These are phyloP conservation scores for Macropus fuliginosus DNA, from an alignment of 2,797 vertebrate species.

Conservation along the genomic window DNA sequence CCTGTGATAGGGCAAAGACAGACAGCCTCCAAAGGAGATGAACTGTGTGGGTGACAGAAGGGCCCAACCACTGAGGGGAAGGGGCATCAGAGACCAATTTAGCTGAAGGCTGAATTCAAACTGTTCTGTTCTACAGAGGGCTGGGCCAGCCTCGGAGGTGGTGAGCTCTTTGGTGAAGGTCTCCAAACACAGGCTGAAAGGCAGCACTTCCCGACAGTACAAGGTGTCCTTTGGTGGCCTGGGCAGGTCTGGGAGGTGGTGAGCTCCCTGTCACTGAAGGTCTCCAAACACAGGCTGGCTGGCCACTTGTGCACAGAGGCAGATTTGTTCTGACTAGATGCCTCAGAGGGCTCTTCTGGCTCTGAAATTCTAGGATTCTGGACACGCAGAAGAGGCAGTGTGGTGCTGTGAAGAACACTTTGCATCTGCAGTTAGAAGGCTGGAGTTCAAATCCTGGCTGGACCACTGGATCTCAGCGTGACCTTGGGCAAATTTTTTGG, in stretches of 20 bases:
- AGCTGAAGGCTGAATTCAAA: background rate
- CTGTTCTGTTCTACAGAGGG: too few species aligned
- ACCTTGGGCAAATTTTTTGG: background rate
- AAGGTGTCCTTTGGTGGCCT: background rate
- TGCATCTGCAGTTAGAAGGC: background rate
- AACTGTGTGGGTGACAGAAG: conserved; percentile 14
- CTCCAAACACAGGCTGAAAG: too few species aligned
- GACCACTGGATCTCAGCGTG: background rate
- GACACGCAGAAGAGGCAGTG: background rate
- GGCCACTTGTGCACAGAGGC: background rate
- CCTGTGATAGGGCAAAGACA: conserved; percentile 62
- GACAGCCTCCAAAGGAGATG: background rate
- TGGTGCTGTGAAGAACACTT: background rate
- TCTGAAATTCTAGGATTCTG: background rate
- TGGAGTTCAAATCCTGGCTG: too few species aligned
- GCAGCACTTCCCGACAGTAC: background rate
- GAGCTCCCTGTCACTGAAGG: background rate
- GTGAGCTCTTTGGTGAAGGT: too few species aligned
- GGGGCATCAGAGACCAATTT: too few species aligned
- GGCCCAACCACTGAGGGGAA: background rate
- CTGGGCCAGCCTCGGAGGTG: too few species aligned
- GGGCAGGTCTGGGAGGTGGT: too few species aligned
- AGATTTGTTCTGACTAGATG: too few species aligned
- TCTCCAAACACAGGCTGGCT: background rate
- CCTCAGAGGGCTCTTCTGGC: background rate